Conservation (phyloP, 2,797 vertebrate genomes). For the Sitta carolinensis region DNA sequence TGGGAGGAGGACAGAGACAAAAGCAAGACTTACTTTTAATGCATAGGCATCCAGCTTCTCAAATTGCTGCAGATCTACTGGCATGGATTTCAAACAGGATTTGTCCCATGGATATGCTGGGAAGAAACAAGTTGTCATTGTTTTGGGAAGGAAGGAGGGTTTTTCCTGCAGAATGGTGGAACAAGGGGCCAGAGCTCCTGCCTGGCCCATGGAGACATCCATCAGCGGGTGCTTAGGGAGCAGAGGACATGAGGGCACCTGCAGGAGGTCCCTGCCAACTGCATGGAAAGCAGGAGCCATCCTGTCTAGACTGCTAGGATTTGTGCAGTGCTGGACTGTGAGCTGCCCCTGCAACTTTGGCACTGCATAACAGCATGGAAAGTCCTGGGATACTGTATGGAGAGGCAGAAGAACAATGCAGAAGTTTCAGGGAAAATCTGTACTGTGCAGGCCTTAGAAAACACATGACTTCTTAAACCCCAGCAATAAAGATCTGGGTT, state of each 20-base stretch:
- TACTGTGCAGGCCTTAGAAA: neutral
- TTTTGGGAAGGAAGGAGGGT: neutral
- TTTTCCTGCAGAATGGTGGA: neutral
- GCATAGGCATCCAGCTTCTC: conserved; percentile 78
- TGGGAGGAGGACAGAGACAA: neutral
- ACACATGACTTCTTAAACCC: accelerated
- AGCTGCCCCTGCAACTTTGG: neutral
- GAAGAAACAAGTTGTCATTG: conserved; percentile 37
- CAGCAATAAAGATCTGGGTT: neutral
- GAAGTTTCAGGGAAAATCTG: neutral
- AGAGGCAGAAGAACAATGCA: neutral
- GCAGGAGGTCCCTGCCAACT: neutral
- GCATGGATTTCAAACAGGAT: conserved; percentile 79
- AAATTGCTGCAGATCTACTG: conserved; percentile 76
- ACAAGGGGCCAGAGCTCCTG: neutral
- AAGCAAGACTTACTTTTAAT: conserved; percentile 74
- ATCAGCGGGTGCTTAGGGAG: neutral
- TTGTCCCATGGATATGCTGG: conserved; percentile 82
- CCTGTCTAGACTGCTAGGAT: neutral
- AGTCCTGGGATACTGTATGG: neutral
- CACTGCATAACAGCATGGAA: neutral
- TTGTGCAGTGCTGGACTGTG: accelerated
- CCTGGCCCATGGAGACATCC: neutral
- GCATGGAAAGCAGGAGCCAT: neutral
- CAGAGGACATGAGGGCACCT: neutral